These are phyloP conservation scores for Drosophila nannoptera DNA, from an alignment of 1,140 invertebrate genomes.

Conservation along the genomic window DNA sequence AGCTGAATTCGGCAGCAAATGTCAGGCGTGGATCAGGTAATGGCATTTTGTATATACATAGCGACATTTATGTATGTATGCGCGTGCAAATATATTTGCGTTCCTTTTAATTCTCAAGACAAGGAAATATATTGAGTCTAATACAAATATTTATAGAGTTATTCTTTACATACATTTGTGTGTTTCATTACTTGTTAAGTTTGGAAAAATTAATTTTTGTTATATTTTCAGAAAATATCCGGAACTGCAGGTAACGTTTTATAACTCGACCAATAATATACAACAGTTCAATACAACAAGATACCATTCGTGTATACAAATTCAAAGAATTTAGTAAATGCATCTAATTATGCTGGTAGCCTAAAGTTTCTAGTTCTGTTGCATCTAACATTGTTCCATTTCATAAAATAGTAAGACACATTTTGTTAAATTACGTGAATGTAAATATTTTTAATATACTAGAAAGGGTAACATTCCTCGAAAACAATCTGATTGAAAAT, in stretches of 20 bases:
- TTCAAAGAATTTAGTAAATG: too few relatives aligned
- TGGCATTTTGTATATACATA: constrained; percentile 67
- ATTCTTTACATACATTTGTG: constrained; percentile 13
- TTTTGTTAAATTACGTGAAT: background rate
- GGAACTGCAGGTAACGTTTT: constrained; percentile 72
- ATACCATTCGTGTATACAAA: too few relatives aligned
- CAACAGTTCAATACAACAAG: too few relatives aligned
- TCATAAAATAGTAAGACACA: too few relatives aligned
- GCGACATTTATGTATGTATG: constrained; percentile 27
- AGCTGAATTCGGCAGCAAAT: constrained; percentile 69
- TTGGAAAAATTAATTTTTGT: constrained; percentile 31
- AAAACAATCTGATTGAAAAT: too few relatives aligned
- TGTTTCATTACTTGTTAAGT: constrained; percentile 9
- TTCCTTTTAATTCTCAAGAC: constrained; percentile 9
- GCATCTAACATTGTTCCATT: too few relatives aligned
- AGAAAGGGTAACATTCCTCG: too few relatives aligned
- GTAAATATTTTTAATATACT: background rate
- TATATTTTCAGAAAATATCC: constrained; percentile 71
- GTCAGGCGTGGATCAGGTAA: constrained; percentile 77
- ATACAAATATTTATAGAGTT: constrained; percentile 24
- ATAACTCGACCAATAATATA: background rate
- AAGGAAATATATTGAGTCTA: background rate
- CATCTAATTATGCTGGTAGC: too few relatives aligned
- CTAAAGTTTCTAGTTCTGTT: too few relatives aligned
- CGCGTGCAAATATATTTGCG: constrained; percentile 16